Percentiles rank a stretch among this genome's conserved stretches.
Conservation (phyloP, 2,797 vertebrate genomes). For the Micrastur ruficollis region DNA sequence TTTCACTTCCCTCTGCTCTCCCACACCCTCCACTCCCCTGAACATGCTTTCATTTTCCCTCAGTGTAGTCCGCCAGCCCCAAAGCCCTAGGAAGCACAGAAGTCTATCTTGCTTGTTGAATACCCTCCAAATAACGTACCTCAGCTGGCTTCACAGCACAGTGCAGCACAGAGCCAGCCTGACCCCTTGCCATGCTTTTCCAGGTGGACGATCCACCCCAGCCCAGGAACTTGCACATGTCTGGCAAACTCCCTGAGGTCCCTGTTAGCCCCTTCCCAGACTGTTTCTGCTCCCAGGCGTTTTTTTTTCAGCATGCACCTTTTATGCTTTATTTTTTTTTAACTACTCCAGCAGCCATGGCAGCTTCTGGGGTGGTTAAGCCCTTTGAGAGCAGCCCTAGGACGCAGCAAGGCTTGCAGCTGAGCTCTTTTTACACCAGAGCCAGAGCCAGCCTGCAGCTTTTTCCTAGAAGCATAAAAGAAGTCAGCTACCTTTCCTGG, state of each 20-base stretch:
- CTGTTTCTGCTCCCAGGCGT: neutral
- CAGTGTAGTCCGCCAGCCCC: neutral
- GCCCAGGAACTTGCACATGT: fast-evolving
- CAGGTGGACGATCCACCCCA: neutral
- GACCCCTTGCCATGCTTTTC: fast-evolving
- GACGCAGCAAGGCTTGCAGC: neutral
- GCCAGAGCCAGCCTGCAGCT: neutral
- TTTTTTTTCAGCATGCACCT: neutral
- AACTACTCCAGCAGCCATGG: neutral
- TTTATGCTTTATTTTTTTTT: neutral
- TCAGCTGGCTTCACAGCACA: neutral
- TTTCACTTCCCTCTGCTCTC: neutral
- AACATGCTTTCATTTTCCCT: neutral
- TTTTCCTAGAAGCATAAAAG: neutral
- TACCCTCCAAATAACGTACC: neutral
- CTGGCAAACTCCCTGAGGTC: neutral
- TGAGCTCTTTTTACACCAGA: neutral
- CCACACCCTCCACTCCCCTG: neutral
- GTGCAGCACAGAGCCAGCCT: too few relatives aligned
- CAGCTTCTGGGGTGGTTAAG: neutral
- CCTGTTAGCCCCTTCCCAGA: neutral
- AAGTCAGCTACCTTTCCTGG: neutral
- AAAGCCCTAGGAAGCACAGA: neutral
- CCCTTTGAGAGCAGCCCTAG: neutral
- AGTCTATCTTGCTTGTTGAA: neutral